phyloP scores from a whole-genome alignment of 2,113 vertebrate genomes.

The Leucosticte australis region DNA sequence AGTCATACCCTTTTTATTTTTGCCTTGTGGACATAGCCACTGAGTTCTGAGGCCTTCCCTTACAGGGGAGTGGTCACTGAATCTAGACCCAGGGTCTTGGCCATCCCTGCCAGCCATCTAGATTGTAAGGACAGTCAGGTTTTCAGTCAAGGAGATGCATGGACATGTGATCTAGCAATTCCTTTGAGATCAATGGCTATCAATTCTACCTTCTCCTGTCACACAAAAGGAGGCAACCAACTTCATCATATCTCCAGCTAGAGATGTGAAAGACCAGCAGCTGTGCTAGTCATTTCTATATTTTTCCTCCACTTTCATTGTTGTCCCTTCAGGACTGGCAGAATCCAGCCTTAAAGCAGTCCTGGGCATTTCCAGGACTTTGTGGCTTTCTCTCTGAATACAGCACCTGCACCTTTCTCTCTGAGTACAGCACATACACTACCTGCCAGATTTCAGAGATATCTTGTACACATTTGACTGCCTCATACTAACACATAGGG shows the following conservation, averaged over 20 bases:
- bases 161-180: not conserved
- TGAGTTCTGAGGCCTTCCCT: not conserved
- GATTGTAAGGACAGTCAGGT: not conserved
- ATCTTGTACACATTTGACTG: not conserved
- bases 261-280: not conserved
- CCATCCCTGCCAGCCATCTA: not conserved
- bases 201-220: not conserved
- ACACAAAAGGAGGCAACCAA: not conserved
- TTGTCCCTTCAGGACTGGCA: not conserved
- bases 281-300: not conserved
- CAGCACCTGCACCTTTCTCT: not conserved
- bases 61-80: not conserved
- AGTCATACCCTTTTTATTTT: not conserved
- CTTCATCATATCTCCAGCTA: not conserved
- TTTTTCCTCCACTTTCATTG: not conserved
- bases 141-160: not conserved
- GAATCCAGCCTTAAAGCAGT: not conserved
- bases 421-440: not conserved
- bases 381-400: rapidly evolving
- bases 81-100: not conserved
- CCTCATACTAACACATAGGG: not conserved
- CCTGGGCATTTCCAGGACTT: not conserved
- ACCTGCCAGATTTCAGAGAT: not conserved
- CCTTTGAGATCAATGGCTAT: not conserved
- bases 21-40: not conserved